A percentile compares a stretch with the other conserved stretches of the same genome.
Conservation (phyloP, 92 coral and sea anemone species). For the Blastomussa wellsi region DNA sequence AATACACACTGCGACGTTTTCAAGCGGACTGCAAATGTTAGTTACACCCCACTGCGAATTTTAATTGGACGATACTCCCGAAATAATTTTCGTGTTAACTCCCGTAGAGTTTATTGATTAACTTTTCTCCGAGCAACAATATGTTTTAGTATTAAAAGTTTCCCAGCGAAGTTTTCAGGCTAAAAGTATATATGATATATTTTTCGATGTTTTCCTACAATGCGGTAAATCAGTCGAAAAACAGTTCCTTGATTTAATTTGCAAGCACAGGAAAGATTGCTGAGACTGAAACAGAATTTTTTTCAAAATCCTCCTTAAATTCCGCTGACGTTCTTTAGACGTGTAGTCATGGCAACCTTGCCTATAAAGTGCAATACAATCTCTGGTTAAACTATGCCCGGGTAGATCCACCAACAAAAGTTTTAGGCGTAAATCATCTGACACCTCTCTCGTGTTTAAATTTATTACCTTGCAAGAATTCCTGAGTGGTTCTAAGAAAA, state of each 20-base stretch:
- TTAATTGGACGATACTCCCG: neutral
- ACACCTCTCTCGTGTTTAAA: neutral
- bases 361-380: neutral
- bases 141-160: neutral
- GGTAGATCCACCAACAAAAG: neutral
- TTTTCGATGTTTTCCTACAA: neutral
- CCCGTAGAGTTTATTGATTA: neutral
- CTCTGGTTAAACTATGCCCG: neutral
- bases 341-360: neutral
- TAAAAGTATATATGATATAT: too few species aligned
- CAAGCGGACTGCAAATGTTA: neutral
- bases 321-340: neutral
- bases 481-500: neutral
- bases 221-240: too few species aligned
- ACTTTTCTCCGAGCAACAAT: neutral
- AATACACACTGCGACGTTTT: neutral
- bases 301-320: too few species aligned
- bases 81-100: neutral
- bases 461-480: neutral
- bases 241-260: too few species aligned
- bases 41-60: neutral
- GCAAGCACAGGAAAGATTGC: too few species aligned
- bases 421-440: neutral
- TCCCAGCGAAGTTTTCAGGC: neutral
- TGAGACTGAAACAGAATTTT: neutral